Conservation (phyloP, 2,888 invertebrate genomes). For the Dioctria linearis region DNA sequence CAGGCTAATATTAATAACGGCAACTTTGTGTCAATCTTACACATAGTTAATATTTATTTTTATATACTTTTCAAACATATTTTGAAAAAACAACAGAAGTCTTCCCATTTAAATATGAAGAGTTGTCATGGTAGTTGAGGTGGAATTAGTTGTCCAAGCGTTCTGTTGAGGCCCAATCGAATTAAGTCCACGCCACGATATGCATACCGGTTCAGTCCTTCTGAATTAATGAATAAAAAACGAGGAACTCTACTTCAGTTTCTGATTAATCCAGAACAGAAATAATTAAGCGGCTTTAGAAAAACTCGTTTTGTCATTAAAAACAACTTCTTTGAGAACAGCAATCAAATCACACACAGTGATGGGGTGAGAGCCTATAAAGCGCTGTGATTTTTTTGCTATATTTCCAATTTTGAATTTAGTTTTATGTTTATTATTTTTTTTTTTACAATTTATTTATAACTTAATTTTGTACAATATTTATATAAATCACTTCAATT, state of each 20-base stretch:
- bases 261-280: neutral
- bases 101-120: conserved; percentile 61
- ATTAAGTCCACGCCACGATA: conserved; percentile 63
- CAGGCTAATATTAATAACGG: neutral
- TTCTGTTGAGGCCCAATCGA: conserved; percentile 60
- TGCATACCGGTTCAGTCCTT: conserved; percentile 60
- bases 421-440: neutral
- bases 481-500: neutral
- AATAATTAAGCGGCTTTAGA: conserved; percentile 19
- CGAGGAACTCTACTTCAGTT: conserved; percentile 22
- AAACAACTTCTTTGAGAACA: neutral
- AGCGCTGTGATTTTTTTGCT: conserved; percentile 24
- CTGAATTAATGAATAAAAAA: conserved; percentile 22
- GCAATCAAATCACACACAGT: conserved; percentile 39
- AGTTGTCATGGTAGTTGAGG: conserved; percentile 63
- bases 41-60: neutral
- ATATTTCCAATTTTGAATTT: neutral
- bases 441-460: conserved; percentile 15
- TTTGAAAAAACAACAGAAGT: conserved; percentile 20
- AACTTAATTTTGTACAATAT: conserved; percentile 13
- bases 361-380: conserved; percentile 44
- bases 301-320: conserved; percentile 34
- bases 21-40: conserved; percentile 20
- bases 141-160: conserved; percentile 58
- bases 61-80: neutral